Evolutionary conservation across 2,888 invertebrate species (phyloP).

Genomic region (Callinectes sapidus): DNA sequence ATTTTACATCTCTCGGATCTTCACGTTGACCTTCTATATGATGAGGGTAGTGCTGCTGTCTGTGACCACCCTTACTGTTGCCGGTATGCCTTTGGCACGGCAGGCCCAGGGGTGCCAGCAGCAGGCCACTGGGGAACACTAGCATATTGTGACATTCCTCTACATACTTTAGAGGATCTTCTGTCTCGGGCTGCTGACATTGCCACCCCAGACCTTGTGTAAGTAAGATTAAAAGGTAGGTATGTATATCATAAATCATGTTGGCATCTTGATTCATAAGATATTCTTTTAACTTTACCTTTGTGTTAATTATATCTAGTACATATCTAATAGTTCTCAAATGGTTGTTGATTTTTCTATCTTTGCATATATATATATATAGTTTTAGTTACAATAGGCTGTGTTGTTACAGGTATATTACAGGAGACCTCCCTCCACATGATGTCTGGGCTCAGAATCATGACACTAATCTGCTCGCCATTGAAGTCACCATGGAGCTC

Average conservation of each 20-base stretch:
- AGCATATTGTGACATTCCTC: conserved; percentile 64
- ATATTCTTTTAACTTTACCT: neutral
- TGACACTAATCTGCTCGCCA: conserved; percentile 73
- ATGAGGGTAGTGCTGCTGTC: conserved; percentile 53
- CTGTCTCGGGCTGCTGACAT: conserved; percentile 44
- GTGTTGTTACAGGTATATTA: conserved; percentile 76
- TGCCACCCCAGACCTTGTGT: conserved; percentile 64
- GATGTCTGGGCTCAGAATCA: conserved; percentile 78
- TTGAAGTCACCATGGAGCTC: conserved; percentile 70
- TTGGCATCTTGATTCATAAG: neutral
- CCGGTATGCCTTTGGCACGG: conserved; percentile 44
- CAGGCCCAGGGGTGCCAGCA: conserved; percentile 43
- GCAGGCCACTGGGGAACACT: conserved; percentile 66
- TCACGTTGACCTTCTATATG: conserved; percentile 74
- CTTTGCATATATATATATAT: no score
- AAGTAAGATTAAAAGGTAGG: conserved; percentile 1
- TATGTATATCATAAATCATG: neutral
- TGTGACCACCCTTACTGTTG: conserved; percentile 65
- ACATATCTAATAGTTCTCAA: neutral
- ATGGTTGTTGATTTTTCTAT: neutral
- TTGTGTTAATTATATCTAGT: neutral
- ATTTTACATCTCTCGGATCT: conserved; percentile 77
- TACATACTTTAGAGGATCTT: conserved; percentile 51
- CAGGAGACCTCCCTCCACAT: conserved; percentile 79
- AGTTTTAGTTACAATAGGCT: neutral